A percentile compares a stretch with the other conserved stretches of the same genome.
Conservation (phyloP, 92 coral and sea anemone genomes). For the Paragorgia papillata region DNA sequence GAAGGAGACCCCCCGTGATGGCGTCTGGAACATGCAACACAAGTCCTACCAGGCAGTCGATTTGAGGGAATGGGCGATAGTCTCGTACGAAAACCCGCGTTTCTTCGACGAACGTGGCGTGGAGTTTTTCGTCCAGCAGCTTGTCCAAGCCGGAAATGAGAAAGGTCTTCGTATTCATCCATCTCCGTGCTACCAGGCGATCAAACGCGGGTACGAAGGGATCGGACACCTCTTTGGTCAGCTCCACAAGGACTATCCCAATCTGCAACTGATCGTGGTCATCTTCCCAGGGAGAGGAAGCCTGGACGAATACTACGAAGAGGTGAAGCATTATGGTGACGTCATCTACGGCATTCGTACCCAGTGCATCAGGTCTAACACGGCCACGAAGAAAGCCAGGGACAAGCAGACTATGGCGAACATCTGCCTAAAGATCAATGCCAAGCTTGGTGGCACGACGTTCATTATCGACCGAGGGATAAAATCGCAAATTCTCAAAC, state of each 20-base stretch:
- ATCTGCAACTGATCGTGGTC: slow-evolving; percentile 68
- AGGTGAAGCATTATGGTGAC: slow-evolving; percentile 79
- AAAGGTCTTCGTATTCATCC: not conserved
- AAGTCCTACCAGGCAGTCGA: slow-evolving; percentile 39
- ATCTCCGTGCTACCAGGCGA: not conserved
- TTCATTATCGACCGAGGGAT: slow-evolving; percentile 56
- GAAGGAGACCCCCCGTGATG: slow-evolving; percentile 58
- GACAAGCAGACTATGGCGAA: slow-evolving; percentile 78
- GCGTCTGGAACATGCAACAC: slow-evolving; percentile 80
- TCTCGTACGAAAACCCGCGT: slow-evolving; percentile 55
- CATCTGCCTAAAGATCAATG: slow-evolving; percentile 84
- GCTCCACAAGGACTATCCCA: not conserved
- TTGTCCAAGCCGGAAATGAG: not conserved
- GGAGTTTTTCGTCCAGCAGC: not conserved
- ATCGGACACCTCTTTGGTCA: slow-evolving; percentile 41
- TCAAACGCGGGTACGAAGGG: not conserved
- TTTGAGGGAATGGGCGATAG: slow-evolving; percentile 67
- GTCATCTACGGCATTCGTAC: slow-evolving; percentile 62
- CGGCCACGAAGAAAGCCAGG: slow-evolving; percentile 38
- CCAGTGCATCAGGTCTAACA: slow-evolving; percentile 49
- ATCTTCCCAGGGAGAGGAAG: slow-evolving; percentile 54
- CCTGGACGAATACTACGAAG: slow-evolving; percentile 57
- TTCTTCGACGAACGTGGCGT: not conserved
- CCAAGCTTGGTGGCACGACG: slow-evolving; percentile 78
- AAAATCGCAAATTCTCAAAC: slow-evolving; percentile 54